Conservation (phyloP, 2,113 vertebrate species). For the Tapirus terrestris region DNA sequence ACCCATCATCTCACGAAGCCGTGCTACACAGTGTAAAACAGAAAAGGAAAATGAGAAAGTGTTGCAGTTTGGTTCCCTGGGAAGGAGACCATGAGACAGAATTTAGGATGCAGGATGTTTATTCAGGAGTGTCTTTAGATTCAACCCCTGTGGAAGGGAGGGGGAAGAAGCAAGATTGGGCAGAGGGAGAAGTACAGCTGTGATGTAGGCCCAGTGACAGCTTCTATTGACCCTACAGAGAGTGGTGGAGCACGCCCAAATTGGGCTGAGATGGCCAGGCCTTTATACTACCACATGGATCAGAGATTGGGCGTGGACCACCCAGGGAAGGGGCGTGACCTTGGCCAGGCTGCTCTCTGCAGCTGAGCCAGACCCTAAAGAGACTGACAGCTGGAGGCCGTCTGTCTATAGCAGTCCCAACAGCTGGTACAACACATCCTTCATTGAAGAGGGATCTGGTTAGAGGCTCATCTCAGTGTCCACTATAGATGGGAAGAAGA, state of each 20-base stretch:
- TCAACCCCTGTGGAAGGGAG: not conserved
- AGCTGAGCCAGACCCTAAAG: not conserved
- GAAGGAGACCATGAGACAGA: not conserved
- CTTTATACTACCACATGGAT: not conserved
- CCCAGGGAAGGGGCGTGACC: not conserved
- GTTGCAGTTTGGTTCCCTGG: not conserved
- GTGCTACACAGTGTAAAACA: not conserved
- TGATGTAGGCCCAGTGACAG: not conserved
- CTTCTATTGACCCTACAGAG: not conserved
- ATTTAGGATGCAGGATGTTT: not conserved
- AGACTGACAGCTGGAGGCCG: not conserved
- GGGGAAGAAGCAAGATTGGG: not conserved
- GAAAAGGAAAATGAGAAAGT: not conserved
- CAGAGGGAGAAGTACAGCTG: not conserved
- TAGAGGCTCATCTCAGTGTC: not conserved
- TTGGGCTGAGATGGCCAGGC: not conserved
- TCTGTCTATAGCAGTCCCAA: not conserved
- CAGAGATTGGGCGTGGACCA: not conserved
- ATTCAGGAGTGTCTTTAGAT: not conserved
- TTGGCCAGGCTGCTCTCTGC: not conserved
- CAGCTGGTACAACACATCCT: not conserved
- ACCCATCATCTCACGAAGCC: not conserved
- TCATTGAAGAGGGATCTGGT: not conserved
- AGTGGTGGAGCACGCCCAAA: not conserved
- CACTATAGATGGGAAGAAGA: not conserved